A percentile compares a stretch with the other conserved stretches of the same genome.
phyloP scores from a whole-genome alignment of 2,888 invertebrate genomes.

The Eurytoma adleriae region DNA sequence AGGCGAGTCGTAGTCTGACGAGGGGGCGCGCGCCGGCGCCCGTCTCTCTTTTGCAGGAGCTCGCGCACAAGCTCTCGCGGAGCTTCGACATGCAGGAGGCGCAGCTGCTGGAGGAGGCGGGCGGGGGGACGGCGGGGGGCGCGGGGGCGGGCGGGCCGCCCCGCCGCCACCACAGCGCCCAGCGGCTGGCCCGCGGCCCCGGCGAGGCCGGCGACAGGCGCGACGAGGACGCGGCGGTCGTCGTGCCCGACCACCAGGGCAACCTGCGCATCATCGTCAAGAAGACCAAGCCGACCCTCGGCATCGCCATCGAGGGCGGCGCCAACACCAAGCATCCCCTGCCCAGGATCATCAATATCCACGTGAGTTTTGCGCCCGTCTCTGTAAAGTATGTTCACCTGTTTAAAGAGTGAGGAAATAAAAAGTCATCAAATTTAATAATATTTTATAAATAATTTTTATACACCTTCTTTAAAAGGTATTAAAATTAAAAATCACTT shows the following conservation, averaged over 20 bases:
- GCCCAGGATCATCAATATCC: slow-evolving; percentile 97
- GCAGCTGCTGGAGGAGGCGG: slow-evolving; percentile 73
- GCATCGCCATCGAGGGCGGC: slow-evolving; percentile 98
- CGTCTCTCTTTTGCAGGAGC: slow-evolving; percentile 80
- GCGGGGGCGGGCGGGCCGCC: slow-evolving; percentile 69
- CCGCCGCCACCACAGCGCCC: slow-evolving; percentile 73
- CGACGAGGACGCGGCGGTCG: slow-evolving; percentile 86
- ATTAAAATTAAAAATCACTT: no score
- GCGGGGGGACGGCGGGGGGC: slow-evolving; percentile 63
- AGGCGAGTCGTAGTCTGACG: background rate
- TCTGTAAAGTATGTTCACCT: background rate
- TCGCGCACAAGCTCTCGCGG: slow-evolving; percentile 90
- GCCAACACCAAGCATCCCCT: slow-evolving; percentile 96
- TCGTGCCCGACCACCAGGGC: slow-evolving; percentile 91
- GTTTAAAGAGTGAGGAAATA: no score
- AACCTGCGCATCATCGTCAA: slow-evolving; percentile 92
- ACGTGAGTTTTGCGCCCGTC: slow-evolving; percentile 81
- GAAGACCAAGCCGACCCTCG: slow-evolving; percentile 95
- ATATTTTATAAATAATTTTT: background rate
- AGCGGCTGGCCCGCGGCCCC: slow-evolving; percentile 68
- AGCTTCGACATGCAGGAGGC: slow-evolving; percentile 91
- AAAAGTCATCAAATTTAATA: no score
- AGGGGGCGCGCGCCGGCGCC: slow-evolving; percentile 21
- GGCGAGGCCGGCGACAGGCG: slow-evolving; percentile 65
- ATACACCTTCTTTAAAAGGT: background rate